A percentile compares a stretch with the other conserved stretches of the same genome.
These are phyloP conservation scores for Emydoidea blandingii DNA, from an alignment of 2,797 vertebrate species.

Conservation along the genomic window DNA sequence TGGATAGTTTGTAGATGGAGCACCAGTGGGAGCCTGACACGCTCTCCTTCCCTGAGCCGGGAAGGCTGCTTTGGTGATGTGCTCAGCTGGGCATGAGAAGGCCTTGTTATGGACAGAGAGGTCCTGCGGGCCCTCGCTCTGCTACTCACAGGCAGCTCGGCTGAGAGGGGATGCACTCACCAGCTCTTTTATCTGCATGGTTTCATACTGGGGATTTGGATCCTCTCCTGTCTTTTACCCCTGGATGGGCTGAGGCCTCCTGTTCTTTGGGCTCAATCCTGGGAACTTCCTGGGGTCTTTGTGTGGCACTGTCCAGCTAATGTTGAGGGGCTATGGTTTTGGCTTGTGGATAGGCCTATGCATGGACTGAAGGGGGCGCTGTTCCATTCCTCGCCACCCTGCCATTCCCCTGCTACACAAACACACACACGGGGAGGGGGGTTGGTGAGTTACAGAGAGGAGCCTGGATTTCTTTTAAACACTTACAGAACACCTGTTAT, in stretches of 20 bases:
- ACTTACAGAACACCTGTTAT: background rate
- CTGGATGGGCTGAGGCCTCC: background rate
- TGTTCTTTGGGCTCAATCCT: background rate
- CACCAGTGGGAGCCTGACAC: background rate
- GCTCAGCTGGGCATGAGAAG: background rate
- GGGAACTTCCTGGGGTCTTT: background rate
- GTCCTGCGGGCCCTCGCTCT: background rate
- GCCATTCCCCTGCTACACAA: no score
- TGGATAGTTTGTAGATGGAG: background rate
- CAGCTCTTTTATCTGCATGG: accelerated
- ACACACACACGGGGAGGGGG: no score
- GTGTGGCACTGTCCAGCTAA: background rate
- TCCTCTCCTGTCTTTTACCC: background rate
- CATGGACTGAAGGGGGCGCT: background rate
- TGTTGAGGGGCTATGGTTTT: background rate
- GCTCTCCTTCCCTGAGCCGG: accelerated
- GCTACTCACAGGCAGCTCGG: background rate
- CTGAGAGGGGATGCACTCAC: background rate
- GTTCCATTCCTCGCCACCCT: background rate
- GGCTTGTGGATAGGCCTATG: background rate
- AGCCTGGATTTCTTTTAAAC: background rate
- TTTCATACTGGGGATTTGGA: background rate
- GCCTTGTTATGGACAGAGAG: background rate
- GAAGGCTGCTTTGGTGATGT: background rate
- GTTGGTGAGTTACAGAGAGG: background rate